Conservation (phyloP, 2,888 invertebrate genomes). For the Dione vanillae region DNA sequence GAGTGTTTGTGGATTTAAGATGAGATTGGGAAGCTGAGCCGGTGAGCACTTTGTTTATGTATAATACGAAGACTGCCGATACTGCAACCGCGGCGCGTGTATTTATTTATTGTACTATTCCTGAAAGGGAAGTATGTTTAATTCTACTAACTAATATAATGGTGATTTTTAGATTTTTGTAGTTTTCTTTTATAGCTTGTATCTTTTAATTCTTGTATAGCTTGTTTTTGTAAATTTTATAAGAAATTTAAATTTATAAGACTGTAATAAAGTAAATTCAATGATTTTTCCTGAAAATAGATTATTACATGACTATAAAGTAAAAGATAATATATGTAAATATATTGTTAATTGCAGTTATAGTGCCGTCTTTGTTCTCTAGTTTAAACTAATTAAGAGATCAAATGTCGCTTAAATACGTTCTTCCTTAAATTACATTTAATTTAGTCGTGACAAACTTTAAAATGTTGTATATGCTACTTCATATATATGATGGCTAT, state of each 20-base stretch:
- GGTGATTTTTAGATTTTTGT: too few relatives aligned
- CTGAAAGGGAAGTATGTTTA: not conserved
- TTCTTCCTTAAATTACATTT: not conserved
- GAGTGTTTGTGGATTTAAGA: constrained; percentile 3
- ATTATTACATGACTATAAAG: not conserved
- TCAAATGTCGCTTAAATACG: constrained; percentile 8
- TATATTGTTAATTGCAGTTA: not conserved
- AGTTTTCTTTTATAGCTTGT: too few relatives aligned
- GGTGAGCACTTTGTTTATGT: constrained; percentile 56
- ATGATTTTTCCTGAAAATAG: too few relatives aligned
- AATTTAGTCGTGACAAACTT: constrained; percentile 1
- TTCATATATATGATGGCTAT: not conserved
- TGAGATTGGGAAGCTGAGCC: constrained; percentile 60
- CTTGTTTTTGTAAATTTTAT: too few relatives aligned
- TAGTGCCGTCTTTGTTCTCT: not conserved
- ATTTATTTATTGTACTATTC: constrained; percentile 45
- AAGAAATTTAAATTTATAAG: too few relatives aligned
- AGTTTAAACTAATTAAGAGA: constrained; percentile 7
- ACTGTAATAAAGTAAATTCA: too few relatives aligned
- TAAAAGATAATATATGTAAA: not conserved
- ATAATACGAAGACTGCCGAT: constrained; percentile 47
- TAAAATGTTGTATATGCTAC: not conserved
- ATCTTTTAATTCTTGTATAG: too few relatives aligned
- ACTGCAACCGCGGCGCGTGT: constrained; percentile 54
- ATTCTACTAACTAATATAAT: not conserved